phyloP scores from a whole-genome alignment of 2,113 vertebrate species.

The Bos indicus region DNA sequence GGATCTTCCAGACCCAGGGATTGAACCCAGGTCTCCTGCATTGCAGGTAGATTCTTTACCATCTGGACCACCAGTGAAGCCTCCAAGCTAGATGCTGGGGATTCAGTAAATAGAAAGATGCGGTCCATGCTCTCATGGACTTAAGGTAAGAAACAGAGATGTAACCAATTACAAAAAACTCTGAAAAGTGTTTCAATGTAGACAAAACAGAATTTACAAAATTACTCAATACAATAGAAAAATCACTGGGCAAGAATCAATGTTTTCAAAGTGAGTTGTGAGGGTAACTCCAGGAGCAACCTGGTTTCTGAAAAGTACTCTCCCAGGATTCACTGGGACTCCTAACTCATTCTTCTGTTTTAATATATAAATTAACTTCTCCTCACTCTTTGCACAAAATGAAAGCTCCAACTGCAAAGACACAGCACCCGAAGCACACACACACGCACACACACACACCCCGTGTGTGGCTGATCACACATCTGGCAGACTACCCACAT shows the following conservation, averaged over 20 bases:
- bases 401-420: neutral
- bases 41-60: neutral
- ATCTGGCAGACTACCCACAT: neutral
- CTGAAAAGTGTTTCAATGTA: neutral
- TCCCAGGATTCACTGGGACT: neutral
- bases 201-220: neutral
- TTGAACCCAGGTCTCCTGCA: neutral
- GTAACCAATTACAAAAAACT: neutral
- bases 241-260: neutral
- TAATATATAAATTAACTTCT: neutral
- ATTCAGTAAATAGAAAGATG: neutral
- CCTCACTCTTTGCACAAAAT: neutral
- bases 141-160: neutral
- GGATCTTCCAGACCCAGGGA: neutral
- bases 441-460: neutral
- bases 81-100: neutral
- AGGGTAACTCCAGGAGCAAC: neutral
- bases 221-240: neutral
- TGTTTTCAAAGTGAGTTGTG: neutral
- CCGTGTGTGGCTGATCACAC: neutral
- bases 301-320: neutral
- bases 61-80: neutral
- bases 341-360: neutral
- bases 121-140: rapidly evolving
- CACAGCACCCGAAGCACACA: neutral